A percentile compares a stretch with the other conserved stretches of the same genome.
Conservation (phyloP, 2,797 vertebrate species). For the Rhinoraja longicauda region DNA sequence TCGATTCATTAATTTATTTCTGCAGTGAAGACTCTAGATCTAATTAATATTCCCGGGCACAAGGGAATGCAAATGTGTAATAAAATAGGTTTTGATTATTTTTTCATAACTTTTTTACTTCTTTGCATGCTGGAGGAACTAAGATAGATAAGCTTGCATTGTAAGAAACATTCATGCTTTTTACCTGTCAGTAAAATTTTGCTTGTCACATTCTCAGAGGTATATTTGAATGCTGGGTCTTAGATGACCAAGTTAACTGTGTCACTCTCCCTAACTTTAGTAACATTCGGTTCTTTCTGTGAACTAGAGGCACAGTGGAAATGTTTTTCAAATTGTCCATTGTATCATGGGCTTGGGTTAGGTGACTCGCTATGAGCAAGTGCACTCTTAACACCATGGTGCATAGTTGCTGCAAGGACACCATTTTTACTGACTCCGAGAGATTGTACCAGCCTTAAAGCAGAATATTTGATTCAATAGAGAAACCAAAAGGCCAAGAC, state of each 20-base stretch:
- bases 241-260: not conserved
- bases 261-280: not conserved
- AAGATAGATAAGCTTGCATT: not conserved
- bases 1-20: not conserved
- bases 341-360: too few species aligned
- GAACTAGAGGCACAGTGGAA: not conserved
- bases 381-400: not conserved
- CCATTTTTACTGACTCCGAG: not conserved
- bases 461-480: not conserved
- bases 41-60: not conserved
- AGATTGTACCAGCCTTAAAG: not conserved
- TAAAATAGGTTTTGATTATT: not conserved
- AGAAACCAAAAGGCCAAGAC: not conserved
- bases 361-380: not conserved
- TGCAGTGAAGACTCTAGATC: not conserved
- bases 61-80: not conserved
- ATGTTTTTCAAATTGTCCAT: not conserved
- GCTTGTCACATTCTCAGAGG: not conserved
- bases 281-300: not conserved
- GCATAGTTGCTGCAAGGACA: not conserved
- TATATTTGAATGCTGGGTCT: not conserved
- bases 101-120: not conserved
- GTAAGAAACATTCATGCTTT: not conserved
- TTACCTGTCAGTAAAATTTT: not conserved
- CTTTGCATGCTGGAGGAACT: not conserved